A percentile compares a stretch with the other conserved stretches of the same genome.
phyloP scores from a whole-genome alignment of 2,113 vertebrate species.

The Pandion haliaetus region DNA sequence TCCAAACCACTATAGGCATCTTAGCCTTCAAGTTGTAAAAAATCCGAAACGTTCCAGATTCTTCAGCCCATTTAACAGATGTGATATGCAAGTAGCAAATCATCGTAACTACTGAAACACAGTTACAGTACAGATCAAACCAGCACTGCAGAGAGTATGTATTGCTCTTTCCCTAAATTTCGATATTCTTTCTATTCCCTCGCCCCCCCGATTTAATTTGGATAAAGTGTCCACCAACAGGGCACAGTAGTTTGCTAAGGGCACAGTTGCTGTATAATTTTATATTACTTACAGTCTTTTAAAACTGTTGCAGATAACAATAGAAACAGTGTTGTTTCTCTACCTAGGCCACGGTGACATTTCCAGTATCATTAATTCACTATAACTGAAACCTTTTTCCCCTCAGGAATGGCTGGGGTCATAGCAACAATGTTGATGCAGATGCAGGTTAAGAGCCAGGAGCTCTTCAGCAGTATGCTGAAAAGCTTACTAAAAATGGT shows the following conservation, averaged over 20 bases:
- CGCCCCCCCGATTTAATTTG: neutral
- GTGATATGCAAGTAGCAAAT: neutral
- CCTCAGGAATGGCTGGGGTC: neutral
- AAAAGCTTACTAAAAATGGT: neutral
- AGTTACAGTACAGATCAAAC: neutral
- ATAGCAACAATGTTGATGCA: neutral
- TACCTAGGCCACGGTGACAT: neutral
- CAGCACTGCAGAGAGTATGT: neutral
- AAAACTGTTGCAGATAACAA: neutral
- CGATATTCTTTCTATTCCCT: neutral
- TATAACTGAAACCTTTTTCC: neutral
- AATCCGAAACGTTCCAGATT: neutral
- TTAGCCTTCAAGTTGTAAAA: neutral
- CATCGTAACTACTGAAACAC: neutral
- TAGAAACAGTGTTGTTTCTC: neutral
- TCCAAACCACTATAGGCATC: neutral
- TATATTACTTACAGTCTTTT: neutral
- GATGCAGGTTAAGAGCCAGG: neutral
- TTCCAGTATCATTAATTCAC: neutral
- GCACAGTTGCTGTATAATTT: neutral
- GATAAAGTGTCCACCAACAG: neutral
- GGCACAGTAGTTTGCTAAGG: neutral
- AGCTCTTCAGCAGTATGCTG: neutral
- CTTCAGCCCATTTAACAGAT: neutral
- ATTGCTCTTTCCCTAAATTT: neutral